Evolutionary conservation across 2,797 vertebrate genomes (phyloP).

Genomic region (Poeciliopsis turneri): DNA sequence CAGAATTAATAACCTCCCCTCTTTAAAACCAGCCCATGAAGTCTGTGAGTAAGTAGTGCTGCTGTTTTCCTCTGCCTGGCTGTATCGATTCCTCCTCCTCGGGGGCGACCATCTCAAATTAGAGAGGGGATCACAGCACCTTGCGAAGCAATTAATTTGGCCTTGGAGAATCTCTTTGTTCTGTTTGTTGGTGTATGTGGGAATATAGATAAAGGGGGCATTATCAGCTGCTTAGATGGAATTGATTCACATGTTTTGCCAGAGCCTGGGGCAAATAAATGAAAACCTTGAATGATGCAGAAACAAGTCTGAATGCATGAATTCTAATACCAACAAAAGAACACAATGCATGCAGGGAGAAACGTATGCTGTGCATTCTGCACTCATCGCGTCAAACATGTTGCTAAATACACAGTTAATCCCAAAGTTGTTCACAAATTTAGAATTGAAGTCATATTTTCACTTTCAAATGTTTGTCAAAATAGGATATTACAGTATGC

Average conservation of each 20-base stretch:
- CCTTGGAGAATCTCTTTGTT: conserved; percentile 37
- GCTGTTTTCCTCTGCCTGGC: conserved; percentile 32
- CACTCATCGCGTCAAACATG: neutral
- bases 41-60: conserved; percentile 52
- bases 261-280: conserved; percentile 13
- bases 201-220: conserved; percentile 55
- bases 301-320: neutral
- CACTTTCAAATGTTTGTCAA: neutral
- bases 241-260: conserved; percentile 52
- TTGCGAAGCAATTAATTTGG: conserved; percentile 57
- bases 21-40: conserved; percentile 41
- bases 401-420: neutral
- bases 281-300: conserved; percentile 7
- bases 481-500: neutral
- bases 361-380: neutral
- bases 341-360: neutral
- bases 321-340: neutral
- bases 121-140: conserved; percentile 57
- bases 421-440: neutral
- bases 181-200: conserved; percentile 35
- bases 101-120: conserved; percentile 46
- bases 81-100: conserved; percentile 62
- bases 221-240: conserved; percentile 58
- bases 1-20: conserved; percentile 32
- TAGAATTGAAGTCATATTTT: neutral